Evolutionary conservation across 2,888 invertebrate species (phyloP).

Genomic region (Lumbricus terrestris): DNA sequence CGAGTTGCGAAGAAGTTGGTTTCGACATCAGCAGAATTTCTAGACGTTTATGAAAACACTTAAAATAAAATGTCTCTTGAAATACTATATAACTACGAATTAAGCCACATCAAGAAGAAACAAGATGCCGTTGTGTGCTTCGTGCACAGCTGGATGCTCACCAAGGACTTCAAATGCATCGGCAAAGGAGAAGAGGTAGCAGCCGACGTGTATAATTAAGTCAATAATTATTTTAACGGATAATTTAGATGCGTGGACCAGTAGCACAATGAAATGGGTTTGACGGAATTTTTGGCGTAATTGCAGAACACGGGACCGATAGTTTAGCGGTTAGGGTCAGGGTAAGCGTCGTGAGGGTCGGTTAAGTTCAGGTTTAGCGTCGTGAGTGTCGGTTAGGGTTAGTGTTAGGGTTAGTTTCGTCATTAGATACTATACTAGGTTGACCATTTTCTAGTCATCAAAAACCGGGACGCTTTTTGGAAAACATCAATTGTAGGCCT

Average conservation of each 20-base stretch:
- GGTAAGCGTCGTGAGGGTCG: no score
- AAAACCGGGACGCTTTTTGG: no score
- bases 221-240: background rate
- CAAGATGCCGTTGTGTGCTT: constrained; percentile 15
- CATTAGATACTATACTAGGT: no score
- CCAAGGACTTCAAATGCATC: constrained; percentile 9
- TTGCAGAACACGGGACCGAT: no score
- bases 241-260: background rate
- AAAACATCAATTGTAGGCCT: no score
- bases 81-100: constrained; percentile 8
- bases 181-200: constrained; percentile 7
- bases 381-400: no score
- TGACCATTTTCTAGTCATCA: no score
- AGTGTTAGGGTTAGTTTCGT: no score
- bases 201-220: background rate
- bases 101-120: background rate
- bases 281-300: no score
- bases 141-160: background rate
- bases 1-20: background rate
- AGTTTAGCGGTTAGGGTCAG: no score
- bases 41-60: background rate
- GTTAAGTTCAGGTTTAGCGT: no score
- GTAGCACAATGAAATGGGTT: no score
- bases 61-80: constrained; percentile 12
- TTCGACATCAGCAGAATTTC: background rate